phyloP scores from a whole-genome alignment of 2,797 vertebrate genomes.

The Poecile montanus region DNA sequence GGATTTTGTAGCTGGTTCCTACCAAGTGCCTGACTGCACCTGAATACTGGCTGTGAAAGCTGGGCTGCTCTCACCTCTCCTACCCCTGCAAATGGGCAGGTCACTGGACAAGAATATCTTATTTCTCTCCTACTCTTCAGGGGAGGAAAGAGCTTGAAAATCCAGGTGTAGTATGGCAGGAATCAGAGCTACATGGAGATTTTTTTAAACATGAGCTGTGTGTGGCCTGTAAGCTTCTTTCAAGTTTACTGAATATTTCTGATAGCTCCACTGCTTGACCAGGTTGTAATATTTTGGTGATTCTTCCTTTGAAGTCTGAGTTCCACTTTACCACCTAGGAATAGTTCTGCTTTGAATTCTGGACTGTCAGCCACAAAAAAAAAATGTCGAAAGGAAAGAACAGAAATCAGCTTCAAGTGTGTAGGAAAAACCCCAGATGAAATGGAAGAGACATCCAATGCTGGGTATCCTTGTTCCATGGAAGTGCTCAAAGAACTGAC shows the following conservation, averaged over 20 bases:
- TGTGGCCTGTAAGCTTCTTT: neutral
- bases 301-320: neutral
- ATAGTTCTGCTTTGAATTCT: neutral
- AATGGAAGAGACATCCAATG: neutral
- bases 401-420: neutral
- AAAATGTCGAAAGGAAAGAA: neutral
- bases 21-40: neutral
- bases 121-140: neutral
- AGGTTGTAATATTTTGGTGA: neutral
- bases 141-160: neutral
- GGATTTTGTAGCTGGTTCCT: neutral
- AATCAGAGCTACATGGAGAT: neutral
- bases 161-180: neutral
- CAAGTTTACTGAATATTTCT: neutral
- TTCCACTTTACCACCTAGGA: neutral
- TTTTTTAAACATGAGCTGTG: neutral
- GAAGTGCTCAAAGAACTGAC: neutral
- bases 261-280: neutral
- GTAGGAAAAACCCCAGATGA: neutral
- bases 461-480: neutral
- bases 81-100: neutral
- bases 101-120: neutral
- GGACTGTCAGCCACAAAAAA: neutral
- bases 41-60: rapidly evolving
- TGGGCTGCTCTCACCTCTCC: neutral